These are phyloP conservation scores for Pollenia amentaria DNA, from an alignment of 2,888 invertebrate genomes.

Conservation along the genomic window DNA sequence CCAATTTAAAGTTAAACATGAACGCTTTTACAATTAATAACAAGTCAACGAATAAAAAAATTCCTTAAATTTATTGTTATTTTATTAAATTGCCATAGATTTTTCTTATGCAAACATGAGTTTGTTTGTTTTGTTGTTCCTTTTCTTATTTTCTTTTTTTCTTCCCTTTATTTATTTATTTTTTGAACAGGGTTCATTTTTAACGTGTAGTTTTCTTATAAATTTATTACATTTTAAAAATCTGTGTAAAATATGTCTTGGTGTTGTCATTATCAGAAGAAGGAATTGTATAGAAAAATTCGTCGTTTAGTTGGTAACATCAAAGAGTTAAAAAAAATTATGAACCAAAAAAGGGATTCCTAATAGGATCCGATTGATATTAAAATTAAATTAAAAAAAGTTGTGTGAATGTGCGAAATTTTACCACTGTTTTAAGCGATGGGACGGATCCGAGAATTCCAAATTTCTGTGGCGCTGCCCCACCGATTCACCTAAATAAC, in stretches of 20 bases:
- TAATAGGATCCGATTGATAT: too few relatives aligned
- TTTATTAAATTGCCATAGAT: slow-evolving; percentile 67
- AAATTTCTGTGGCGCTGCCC: too few relatives aligned
- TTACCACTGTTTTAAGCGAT: too few relatives aligned
- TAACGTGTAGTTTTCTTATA: slow-evolving; percentile 25
- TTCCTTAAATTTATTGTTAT: slow-evolving; percentile 64
- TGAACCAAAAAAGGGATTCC: too few relatives aligned
- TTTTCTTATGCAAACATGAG: slow-evolving; percentile 32
- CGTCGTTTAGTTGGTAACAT: neutral
- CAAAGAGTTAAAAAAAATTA: neutral
- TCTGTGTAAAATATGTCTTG: slow-evolving; percentile 16
- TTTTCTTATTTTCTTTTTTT: neutral
- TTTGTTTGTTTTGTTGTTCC: neutral
- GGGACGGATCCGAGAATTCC: too few relatives aligned
- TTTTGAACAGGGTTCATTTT: neutral
- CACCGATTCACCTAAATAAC: too few relatives aligned
- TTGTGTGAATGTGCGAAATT: too few relatives aligned
- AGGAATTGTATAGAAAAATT: neutral
- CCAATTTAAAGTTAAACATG: slow-evolving; percentile 74
- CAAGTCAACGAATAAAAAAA: slow-evolving; percentile 49
- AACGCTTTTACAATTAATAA: slow-evolving; percentile 73
- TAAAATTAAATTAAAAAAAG: too few relatives aligned
- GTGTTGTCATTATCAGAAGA: neutral
- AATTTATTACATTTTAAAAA: slow-evolving; percentile 67
- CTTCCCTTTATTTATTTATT: too few relatives aligned